Base-by-base conservation (phyloP, 2,113 vertebrate species). In the Rhinopomastus cyanomelas region DNA sequence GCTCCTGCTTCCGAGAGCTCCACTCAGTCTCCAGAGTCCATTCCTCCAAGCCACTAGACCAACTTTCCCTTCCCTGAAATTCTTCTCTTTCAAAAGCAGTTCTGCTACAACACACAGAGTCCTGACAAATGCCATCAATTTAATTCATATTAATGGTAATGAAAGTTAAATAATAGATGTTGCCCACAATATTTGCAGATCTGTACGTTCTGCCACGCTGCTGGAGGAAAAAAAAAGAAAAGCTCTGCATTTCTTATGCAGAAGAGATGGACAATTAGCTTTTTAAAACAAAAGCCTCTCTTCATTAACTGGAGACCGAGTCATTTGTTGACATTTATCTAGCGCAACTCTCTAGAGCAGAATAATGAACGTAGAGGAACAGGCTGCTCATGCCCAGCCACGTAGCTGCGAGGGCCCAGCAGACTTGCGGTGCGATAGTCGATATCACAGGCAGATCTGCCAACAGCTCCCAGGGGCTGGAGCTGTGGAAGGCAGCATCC, bases 81-180 rank as follows among this genome's bases (percentile, higher is more conserved):
- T 76, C 65, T 79, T 5, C 65, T 91, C 39, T 88, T 91, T 91
- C 62, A 62, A 72, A 89, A 85, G 61, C 53, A 23, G 37, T 15
- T 86, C 46, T 66, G 26, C 74, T 65, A 49, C 69, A 74, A 93
- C 55, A 48, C 68, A 86, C 81, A 92, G 85, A 92, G 64, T 59
- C 59, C 59, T 71, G 74, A 94, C 84, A 94, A 96, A 95, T 4
- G 7, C 55, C 78, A 92, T 90, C 87, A 88, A 87, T 93, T 94
- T 92, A 69, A 94, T 89, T 85, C 71, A 67, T 92, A 92, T 85
- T 88, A 85, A 85, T 85, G 48, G 48, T 39, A 86, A 91, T 76
- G 64, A 67, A 92, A 93, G 78, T 67, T 93, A 88, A 95, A 95
- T 95, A 94, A 95, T 90, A 92, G 81, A 91, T 90, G 59, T 25